A percentile compares a stretch with the other conserved stretches of the same genome.
These are phyloP conservation scores for Chondrilla cf. caribensis DNA, from an alignment of 37 sponge, comb jelly and placozoan genomes.

Conservation along the genomic window DNA sequence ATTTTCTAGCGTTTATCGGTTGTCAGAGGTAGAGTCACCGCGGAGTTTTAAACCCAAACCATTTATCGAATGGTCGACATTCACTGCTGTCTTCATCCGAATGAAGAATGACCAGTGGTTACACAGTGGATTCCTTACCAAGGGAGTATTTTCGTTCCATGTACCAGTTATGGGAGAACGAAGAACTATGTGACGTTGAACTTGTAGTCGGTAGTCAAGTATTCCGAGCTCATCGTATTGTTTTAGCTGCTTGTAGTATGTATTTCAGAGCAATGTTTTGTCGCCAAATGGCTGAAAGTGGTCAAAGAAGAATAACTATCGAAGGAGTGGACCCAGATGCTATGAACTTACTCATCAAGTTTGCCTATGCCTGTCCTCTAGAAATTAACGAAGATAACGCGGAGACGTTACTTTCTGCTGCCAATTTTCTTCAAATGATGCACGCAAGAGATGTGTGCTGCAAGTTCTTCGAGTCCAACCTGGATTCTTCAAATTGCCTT, in stretches of 20 bases:
- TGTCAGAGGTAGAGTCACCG: too few relatives aligned
- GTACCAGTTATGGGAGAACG: slow-evolving; percentile 78
- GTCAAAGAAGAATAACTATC: slow-evolving; percentile 68
- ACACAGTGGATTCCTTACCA: slow-evolving; percentile 61
- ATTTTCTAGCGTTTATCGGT: too few relatives aligned
- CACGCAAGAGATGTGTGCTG: slow-evolving; percentile 71
- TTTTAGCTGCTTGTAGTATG: slow-evolving; percentile 81
- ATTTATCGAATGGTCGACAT: too few relatives aligned
- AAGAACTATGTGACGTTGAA: slow-evolving; percentile 81
- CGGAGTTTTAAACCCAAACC: too few relatives aligned
- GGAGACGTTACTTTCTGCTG: slow-evolving; percentile 66
- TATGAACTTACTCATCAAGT: slow-evolving; percentile 67
- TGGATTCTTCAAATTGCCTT: slow-evolving; percentile 69
- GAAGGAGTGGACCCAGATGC: slow-evolving; percentile 79
- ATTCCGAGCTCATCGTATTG: slow-evolving; percentile 76
- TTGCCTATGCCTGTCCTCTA: slow-evolving; percentile 75
- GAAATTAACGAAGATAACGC: slow-evolving; percentile 82
- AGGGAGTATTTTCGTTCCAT: slow-evolving; percentile 74
- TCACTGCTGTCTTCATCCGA: too few relatives aligned
- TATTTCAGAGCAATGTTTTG: slow-evolving; percentile 87
- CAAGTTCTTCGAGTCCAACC: slow-evolving; percentile 67
- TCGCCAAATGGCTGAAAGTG: slow-evolving; percentile 86
- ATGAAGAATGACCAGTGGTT: neutral
- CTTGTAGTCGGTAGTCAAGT: slow-evolving; percentile 56
- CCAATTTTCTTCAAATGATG: slow-evolving; percentile 83